phyloP scores from a whole-genome alignment of 2,113 vertebrate species.

The Narcine bancroftii region DNA sequence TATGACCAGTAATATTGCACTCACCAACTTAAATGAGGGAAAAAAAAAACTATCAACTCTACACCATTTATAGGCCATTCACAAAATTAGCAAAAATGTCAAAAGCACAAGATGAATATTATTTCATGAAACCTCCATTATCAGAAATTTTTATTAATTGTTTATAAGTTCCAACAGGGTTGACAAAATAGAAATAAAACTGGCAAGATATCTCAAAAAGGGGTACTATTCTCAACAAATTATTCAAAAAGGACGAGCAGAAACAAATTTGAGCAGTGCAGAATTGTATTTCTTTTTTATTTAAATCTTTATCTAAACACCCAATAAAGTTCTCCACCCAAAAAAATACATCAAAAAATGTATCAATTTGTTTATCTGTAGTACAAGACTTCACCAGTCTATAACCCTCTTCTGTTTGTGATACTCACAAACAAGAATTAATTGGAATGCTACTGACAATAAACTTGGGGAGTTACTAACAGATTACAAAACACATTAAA shows the following conservation, averaged over 20 bases:
- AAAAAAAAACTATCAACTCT: neutral
- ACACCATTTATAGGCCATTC: neutral
- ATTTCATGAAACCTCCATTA: neutral
- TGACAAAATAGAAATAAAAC: too few relatives aligned
- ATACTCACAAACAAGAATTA: neutral
- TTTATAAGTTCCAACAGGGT: neutral
- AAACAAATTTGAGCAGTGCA: neutral
- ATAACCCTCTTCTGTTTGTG: neutral
- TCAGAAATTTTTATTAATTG: neutral
- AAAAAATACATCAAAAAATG: neutral
- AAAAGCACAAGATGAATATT: neutral
- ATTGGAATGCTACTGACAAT: neutral
- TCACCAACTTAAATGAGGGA: neutral
- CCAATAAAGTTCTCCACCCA: neutral
- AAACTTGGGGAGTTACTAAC: neutral
- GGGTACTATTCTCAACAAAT: neutral
- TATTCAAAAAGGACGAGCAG: neutral
- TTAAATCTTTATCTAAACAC: neutral
- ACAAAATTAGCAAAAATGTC: neutral
- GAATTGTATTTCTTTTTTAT: neutral
- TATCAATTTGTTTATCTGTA: neutral
- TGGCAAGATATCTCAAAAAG: slow-evolving; percentile 8
- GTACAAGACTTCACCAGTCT: neutral
- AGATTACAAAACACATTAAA: neutral
- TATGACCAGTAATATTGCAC: neutral